phyloP scores from a whole-genome alignment of 2,888 invertebrate species.

The Melikaiella ostensackeni region DNA sequence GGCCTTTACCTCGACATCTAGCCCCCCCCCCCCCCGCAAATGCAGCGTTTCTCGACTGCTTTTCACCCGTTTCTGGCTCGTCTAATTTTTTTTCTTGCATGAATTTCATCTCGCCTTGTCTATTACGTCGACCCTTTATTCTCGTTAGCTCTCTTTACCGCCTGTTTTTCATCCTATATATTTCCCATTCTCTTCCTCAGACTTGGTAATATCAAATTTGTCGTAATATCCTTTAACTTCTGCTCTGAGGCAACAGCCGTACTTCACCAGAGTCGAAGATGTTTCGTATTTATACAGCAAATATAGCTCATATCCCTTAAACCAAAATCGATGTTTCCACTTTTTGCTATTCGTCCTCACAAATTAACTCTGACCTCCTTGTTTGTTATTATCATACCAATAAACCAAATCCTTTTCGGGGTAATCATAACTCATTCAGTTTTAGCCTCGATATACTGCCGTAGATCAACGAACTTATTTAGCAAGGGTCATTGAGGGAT shows the following conservation, averaged over 20 bases:
- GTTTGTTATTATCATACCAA: no score
- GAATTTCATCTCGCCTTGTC: not conserved
- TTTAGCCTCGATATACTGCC: no score
- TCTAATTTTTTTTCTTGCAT: not conserved
- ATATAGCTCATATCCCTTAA: not conserved
- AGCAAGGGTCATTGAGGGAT: no score
- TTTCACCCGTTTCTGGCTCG: not conserved
- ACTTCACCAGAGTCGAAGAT: not conserved
- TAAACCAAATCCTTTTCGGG: no score
- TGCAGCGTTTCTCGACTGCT: not conserved
- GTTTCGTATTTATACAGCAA: not conserved
- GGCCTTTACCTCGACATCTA: not conserved
- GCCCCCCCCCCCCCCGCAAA: not conserved
- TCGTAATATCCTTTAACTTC: not conserved
- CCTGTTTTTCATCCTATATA: not conserved
- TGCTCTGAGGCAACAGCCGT: not conserved
- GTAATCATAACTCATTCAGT: no score
- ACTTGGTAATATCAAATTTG: not conserved
- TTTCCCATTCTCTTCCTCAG: not conserved
- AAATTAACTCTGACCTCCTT: no score
- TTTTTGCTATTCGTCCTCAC: not conserved
- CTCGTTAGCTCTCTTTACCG: not conserved
- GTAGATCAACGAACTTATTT: no score
- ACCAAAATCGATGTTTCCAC: not conserved
- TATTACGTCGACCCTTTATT: not conserved